These are phyloP conservation scores for Drosophila jambulina DNA, from an alignment of 1,140 invertebrate species.

Conservation along the genomic window DNA sequence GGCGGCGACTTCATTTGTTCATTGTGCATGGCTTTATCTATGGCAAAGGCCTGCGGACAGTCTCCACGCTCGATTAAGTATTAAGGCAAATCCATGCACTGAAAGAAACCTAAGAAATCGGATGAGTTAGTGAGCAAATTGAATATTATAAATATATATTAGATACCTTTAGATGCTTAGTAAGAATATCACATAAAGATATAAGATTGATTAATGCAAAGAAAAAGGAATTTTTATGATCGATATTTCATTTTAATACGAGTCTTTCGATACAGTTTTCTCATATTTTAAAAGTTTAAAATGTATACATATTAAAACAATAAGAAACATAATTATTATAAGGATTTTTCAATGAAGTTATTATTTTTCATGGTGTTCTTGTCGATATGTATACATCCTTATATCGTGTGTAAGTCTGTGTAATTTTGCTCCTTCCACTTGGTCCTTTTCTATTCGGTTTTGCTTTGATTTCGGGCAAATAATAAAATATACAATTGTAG, in stretches of 20 bases:
- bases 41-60: conserved; percentile 36
- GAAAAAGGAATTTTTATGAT: not conserved
- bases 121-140: not conserved
- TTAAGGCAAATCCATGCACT: conserved; percentile 15
- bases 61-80: conserved; percentile 62
- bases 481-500: conserved; percentile 82
- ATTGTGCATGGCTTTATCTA: conserved; percentile 57
- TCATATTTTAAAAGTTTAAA: not conserved
- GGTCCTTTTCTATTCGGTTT: conserved; percentile 33
- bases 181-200: not conserved
- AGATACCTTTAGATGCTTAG: not conserved
- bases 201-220: not conserved
- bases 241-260: not conserved
- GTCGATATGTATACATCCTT: conserved; percentile 6
- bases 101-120: not conserved
- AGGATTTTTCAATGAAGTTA: not conserved
- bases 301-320: not conserved
- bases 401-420: conserved; percentile 29
- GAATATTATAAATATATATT: not conserved
- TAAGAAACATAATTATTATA: not conserved
- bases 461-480: conserved; percentile 73
- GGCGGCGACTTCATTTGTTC: conserved; percentile 62
- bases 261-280: not conserved
- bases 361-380: conserved; percentile 2
- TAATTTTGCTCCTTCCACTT: conserved; percentile 22